Evolutionary conservation across 2,113 vertebrate genomes (phyloP), one percentile per base, ranked within the genome.

Genomic region (Apaloderma vittatum): DNA sequence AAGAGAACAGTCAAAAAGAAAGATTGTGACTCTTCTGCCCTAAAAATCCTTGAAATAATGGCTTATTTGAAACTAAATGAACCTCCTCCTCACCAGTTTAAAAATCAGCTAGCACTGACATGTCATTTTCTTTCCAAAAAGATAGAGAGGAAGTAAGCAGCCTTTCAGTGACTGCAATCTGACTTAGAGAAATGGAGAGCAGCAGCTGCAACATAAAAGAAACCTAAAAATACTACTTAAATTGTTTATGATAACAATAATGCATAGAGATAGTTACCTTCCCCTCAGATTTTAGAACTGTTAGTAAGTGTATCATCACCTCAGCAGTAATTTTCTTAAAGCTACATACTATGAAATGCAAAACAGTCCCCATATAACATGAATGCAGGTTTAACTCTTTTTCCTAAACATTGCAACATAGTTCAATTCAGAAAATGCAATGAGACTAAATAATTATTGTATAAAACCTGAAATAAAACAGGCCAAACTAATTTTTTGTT

Each of bases 151-250:
- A 97, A 97, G 91, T 48, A 90, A 93, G 79, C 58, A 95, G 86
- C 80, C 80, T 95, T 95, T 92, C 88, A 97, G 73, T 14, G 36
- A 73, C 66, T 82, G 84, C 68, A 95, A 45, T 95, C 52, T 91
- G 76, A 89, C 86, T 94, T 93, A 30, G 49, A 86, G 70, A 95
- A 95, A 96, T 52, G 74, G 51, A 93, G 91, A 97, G 70, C 78
- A 95, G 90, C 92, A 96, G 95, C 89, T 95, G 79, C 86, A 96
- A 74, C 73, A 96, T 93, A 95, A 97, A 97, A 90, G 94, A 93
- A 93, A 85, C 36, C 95, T 95, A 97, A 97, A 97, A 97, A 94
- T 97, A 96, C 73, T 93, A 85, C 78, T 76, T 83, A 96, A 95
- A 94, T 94, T 94, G 85, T 95, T 96, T 52, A 1, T 1, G 4